A percentile compares a stretch with the other conserved stretches of the same genome.
Evolutionary conservation across 2,113 vertebrate genomes (phyloP).

Genomic region (Albula goreensis): DNA sequence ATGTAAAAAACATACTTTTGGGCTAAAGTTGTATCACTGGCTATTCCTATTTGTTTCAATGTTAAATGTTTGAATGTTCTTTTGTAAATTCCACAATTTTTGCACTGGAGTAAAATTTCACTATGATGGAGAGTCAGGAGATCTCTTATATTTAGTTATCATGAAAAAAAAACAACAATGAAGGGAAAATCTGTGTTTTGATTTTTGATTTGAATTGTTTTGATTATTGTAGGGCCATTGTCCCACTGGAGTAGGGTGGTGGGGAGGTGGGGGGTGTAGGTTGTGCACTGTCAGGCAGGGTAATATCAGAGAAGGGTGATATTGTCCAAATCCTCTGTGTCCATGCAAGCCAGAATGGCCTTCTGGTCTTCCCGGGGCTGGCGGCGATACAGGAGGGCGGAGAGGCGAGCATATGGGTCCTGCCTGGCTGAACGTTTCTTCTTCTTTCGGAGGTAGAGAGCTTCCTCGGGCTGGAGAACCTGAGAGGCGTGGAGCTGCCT

Average conservation of each 20-base stretch:
- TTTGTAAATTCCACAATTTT: not conserved
- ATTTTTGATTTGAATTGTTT: no score
- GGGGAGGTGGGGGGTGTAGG: no score
- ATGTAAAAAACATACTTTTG: not conserved
- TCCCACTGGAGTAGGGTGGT: no score
- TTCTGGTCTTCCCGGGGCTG: constrained; percentile 87
- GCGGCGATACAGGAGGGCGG: constrained; percentile 82
- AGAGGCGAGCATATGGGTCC: constrained; percentile 87
- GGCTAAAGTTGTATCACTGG: not conserved
- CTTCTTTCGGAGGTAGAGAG: constrained; percentile 87
- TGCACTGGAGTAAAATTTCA: constrained; percentile 18
- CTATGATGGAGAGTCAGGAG: not conserved
- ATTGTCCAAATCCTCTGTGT: constrained; percentile 84
- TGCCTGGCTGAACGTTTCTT: constrained; percentile 84
- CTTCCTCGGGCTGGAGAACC: constrained; percentile 84
- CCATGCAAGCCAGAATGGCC: constrained; percentile 88
- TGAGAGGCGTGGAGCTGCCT: constrained; percentile 88
- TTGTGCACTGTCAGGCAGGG: no score
- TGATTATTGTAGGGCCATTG: no score
- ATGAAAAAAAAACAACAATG: not conserved
- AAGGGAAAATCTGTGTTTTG: not conserved
- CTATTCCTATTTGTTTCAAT: not conserved
- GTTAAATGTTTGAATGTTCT: not conserved
- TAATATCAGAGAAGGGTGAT: constrained; percentile 82
- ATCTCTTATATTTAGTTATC: not conserved